Base-by-base conservation (phyloP, 2,113 vertebrate genomes). In the Calcarius ornatus region DNA sequence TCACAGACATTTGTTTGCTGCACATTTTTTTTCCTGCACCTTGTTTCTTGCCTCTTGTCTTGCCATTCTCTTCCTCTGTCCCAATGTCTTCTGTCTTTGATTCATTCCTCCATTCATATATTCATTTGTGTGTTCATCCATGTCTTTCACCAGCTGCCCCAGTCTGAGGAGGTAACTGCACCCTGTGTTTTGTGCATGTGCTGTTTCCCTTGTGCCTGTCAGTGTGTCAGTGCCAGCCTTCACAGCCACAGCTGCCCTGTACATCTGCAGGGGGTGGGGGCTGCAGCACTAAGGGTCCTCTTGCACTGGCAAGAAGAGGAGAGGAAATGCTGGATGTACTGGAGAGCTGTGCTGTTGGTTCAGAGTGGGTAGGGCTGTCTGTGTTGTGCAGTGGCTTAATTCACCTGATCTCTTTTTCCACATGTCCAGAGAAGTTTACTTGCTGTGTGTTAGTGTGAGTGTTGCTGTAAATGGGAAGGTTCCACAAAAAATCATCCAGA, bases 91-190 rank as follows among this genome's bases (percentile, higher is more conserved):
- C 79, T 69, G 15, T 61, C 85, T 66, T 79, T 80, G 71, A 31
- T 60, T 94, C 94, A 53, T 68, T 75, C 75, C 91, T 96, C 42
- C 95, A 70, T 90, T 88, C 68, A 31, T 43, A 64, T 81, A 47
- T 35, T 81, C 78, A 96, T 65, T 90, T 66, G 9, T 47, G 60
- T 94, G 38, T 77, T 68, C 85, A 92, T 70, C 97, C 94, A 37
- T 95, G 59, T 96, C 61, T 89, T 56, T 68, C 88, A 68, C 94
- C 91, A 99, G 98, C 97, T 98, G n/a, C 98, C 98, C 92, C 97
- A 94, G 76, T 98, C 97, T 72, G 89, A 97, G 63, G 98, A 98
- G 98, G 98, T 98, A 98, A 99, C 95, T 65, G 65, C 60, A 66
- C 57, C 88, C 53, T 56, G 77, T 83, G 84, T 92, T 78, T 78